Base-by-base conservation (phyloP, 2,797 vertebrate species). In the Basileuterus tristriatus region DNA sequence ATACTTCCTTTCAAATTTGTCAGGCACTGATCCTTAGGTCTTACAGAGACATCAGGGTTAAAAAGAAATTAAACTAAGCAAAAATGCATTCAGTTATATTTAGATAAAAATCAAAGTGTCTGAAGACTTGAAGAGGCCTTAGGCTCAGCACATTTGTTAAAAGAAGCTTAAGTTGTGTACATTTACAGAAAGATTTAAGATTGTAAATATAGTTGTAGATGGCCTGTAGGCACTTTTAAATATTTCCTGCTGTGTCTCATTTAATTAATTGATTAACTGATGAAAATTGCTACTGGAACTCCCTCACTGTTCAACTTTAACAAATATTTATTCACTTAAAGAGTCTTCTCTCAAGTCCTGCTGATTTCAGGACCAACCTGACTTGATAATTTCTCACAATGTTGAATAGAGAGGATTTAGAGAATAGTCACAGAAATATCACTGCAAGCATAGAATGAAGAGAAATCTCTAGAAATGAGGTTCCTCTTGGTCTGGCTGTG, bases 1-100 rank as follows among this genome's bases (percentile, higher is more conserved):
- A 58, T 19, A 32, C n/a, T 92, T 93, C 84, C 64, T 90, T 84
- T 87, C 59, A 80, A 90, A 94, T 91, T 94, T 84, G 47, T 81
- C 71, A 72, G 74, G 68, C 37, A 69, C 34, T 58, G 59, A 53
- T 84, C 47, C 0, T 0, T 15, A 30, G 15, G 5, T n/a, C 29
- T 68, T 68, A 63, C 9, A 32, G 55, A 64, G 12, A 32, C 21
- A 37, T 78, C 12, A 21, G 32, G 67, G n/a, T 64, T 70, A 58
- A 86, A 91, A 56, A 78, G 36, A 70, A 92, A 53, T 15, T 14
- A 22, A 88, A 72, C 9, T 8, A 47, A 82, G 32, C 12, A 93
- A 77, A 95, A 95, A 44, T 26, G 8, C 16, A 39, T 74, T 49
- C 27, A 60, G 5, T 29, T 83, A 22, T 11, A 79, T n/a, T 67